A percentile compares a stretch with the other conserved stretches of the same genome.
Evolutionary conservation across 2,113 vertebrate species (phyloP).

Genomic region (Macrotis lagotis): DNA sequence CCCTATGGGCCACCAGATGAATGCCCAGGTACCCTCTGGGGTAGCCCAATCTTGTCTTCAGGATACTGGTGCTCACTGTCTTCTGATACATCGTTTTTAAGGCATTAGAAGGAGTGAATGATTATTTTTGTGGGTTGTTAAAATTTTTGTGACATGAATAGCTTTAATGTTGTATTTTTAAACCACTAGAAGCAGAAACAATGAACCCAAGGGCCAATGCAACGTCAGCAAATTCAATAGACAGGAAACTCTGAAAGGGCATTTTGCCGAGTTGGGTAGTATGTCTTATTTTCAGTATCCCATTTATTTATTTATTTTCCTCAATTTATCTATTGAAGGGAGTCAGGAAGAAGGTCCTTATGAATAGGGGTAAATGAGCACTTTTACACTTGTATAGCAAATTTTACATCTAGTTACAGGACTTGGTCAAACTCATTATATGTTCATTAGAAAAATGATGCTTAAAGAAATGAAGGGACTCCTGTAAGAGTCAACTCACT

Average conservation of each 20-base stretch:
- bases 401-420: not conserved
- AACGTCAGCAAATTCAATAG: not conserved
- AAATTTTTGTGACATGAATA: not conserved
- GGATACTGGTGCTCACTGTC: not conserved
- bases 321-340: not conserved
- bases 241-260: conserved; percentile 16
- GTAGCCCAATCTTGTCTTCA: conserved; percentile 14
- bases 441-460: not conserved
- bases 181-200: conserved; percentile 19
- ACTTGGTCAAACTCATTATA: not conserved
- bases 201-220: not conserved
- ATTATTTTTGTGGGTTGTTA: conserved; percentile 13
- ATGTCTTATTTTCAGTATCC: not conserved
- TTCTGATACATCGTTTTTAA: conserved; percentile 13
- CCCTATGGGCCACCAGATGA: not conserved
- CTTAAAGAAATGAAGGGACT: not conserved
- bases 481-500: not conserved
- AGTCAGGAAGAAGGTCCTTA: not conserved
- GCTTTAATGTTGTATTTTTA: not conserved
- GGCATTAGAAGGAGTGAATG: not conserved
- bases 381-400: not conserved
- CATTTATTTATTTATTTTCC: not conserved
- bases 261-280: not conserved
- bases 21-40: conserved; percentile 10
- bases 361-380: not conserved